These are phyloP conservation scores for Psilopogon haemacephalus DNA, from an alignment of 2,113 vertebrate species.

Conservation along the genomic window DNA sequence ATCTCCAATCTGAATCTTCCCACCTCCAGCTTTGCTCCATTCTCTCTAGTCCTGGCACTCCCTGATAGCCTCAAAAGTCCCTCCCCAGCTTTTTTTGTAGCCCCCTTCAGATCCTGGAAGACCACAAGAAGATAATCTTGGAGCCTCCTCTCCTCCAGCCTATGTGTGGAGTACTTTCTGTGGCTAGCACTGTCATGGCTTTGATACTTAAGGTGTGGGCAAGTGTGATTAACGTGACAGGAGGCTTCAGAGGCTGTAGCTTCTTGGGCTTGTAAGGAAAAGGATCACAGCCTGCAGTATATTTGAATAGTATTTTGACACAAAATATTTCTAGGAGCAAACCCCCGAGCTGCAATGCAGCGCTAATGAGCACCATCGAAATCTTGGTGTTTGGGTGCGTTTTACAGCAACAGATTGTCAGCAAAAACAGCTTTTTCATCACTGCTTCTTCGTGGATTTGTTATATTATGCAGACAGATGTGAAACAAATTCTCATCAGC, in stretches of 20 bases:
- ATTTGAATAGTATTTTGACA: not conserved
- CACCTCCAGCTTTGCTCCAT: too few species aligned
- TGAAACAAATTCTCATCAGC: constrained; percentile 58
- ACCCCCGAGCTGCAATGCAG: constrained; percentile 21
- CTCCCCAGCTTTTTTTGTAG: too few species aligned
- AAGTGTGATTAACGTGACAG: not conserved
- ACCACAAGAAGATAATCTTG: too few species aligned
- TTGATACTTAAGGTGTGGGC: not conserved
- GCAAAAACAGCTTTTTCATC: constrained; percentile 49
- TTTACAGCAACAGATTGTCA: constrained; percentile 46
- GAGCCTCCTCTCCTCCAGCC: too few species aligned
- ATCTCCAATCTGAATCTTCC: too few species aligned
- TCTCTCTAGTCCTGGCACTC: too few species aligned
- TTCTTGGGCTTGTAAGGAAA: not conserved
- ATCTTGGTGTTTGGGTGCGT: constrained; percentile 59
- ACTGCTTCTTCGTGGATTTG: constrained; percentile 21
- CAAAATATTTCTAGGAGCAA: not conserved
- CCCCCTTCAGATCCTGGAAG: too few species aligned
- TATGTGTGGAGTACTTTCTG: not conserved
- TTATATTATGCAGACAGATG: constrained; percentile 52
- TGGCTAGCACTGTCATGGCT: not conserved
- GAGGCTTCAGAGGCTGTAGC: not conserved
- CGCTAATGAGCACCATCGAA: constrained; percentile 43
- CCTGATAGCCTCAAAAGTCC: too few species aligned
- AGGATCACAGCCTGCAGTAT: not conserved